Evolutionary conservation across 2,888 invertebrate species (phyloP).

Genomic region (Ectobius pallidus): DNA sequence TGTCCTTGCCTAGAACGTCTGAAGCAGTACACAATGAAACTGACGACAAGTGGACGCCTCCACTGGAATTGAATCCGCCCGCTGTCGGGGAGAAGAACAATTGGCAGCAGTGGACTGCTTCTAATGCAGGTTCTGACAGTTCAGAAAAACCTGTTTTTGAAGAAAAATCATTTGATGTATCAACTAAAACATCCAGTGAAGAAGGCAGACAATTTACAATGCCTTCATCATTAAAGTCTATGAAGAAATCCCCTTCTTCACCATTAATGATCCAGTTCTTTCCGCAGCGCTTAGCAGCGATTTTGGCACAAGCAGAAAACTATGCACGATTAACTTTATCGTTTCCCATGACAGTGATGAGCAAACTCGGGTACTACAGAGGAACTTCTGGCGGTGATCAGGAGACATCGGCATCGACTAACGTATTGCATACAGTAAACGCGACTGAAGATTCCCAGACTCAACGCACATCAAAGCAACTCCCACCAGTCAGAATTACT

Average conservation of each 20-base stretch:
- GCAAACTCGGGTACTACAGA: slow-evolving; percentile 1
- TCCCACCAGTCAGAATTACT: not conserved
- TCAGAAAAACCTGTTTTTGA: not conserved
- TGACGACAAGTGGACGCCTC: slow-evolving; percentile 51
- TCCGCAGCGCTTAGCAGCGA: slow-evolving; percentile 76
- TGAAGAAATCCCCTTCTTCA: slow-evolving; percentile 48
- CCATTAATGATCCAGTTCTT: slow-evolving; percentile 75
- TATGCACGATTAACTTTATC: slow-evolving; percentile 28
- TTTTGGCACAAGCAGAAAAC: slow-evolving; percentile 77
- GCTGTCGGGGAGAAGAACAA: slow-evolving; percentile 47
- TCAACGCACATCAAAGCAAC: slow-evolving; percentile 6
- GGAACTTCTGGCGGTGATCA: not conserved
- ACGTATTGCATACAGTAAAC: not conserved
- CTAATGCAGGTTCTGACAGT: slow-evolving; percentile 30
- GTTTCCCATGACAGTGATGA: slow-evolving; percentile 16
- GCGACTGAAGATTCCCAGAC: not conserved
- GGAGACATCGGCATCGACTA: not conserved
- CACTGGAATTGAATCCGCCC: slow-evolving; percentile 48
- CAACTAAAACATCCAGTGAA: too few species aligned
- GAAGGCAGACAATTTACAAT: too few species aligned
- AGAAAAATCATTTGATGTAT: not conserved
- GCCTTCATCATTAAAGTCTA: too few species aligned
- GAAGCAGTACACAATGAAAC: slow-evolving; percentile 22
- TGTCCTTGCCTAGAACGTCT: slow-evolving; percentile 27
- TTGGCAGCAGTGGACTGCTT: slow-evolving; percentile 50